These are phyloP conservation scores for Petrocephalus microphthalmus DNA, from an alignment of 2,113 vertebrate genomes.

Conservation along the genomic window DNA sequence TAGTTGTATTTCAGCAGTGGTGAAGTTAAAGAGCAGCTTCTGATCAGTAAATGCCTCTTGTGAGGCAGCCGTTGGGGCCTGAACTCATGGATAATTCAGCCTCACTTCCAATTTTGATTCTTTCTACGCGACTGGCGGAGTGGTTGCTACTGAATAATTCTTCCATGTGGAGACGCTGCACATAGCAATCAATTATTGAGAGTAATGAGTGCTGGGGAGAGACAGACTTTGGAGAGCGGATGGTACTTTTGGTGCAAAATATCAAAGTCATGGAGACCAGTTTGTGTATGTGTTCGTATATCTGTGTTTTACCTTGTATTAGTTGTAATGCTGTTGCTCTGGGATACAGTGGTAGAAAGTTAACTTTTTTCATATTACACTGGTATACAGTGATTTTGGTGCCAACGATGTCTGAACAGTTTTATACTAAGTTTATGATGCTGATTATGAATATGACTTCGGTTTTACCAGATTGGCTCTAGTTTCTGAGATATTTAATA, in stretches of 20 bases:
- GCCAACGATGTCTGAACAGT: no score
- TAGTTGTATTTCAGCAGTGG: not conserved
- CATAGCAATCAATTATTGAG: conserved; percentile 26
- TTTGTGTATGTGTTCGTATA: conserved; percentile 1
- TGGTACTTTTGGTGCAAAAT: not conserved
- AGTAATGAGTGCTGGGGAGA: conserved; percentile 8
- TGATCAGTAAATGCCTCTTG: not conserved
- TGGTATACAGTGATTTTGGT: no score
- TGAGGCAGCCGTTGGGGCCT: not conserved
- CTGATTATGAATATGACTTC: no score
- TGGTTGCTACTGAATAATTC: conserved; percentile 25
- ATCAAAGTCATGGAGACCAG: not conserved
- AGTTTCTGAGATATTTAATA: no score
- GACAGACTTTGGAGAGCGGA: not conserved
- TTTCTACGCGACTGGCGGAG: conserved; percentile 14
- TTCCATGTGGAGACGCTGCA: conserved; percentile 19
- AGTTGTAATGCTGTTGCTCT: not conserved
- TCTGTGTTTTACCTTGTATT: not conserved
- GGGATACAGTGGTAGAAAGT: not conserved
- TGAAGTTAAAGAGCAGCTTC: not conserved
- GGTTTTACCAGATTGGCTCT: no score
- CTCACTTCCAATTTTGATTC: not conserved
- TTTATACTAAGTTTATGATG: no score
- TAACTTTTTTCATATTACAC: not conserved
- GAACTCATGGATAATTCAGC: conserved; percentile 5